Evolutionary conservation across 1,140 invertebrate species (phyloP).

Genomic region (Colletes latitarsis): DNA sequence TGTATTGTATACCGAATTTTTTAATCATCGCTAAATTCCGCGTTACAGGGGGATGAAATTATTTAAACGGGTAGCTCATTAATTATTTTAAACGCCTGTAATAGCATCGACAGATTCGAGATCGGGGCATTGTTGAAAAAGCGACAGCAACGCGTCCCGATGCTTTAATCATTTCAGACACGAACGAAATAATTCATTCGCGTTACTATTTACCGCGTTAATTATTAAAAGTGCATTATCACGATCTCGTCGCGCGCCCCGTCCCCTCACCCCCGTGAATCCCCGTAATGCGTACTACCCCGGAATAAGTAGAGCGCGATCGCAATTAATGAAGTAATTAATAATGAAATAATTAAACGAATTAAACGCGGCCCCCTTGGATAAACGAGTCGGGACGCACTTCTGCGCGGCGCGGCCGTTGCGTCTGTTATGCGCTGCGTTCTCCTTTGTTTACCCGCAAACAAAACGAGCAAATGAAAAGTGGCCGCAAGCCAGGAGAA

Average conservation of each 20-base stretch:
- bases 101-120: not conserved
- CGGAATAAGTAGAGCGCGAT: slow-evolving; percentile 42
- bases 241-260: not conserved
- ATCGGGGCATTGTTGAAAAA: not conserved
- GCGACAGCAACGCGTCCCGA: not conserved
- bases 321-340: slow-evolving; percentile 51
- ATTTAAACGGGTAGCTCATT: not conserved
- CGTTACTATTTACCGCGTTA: slow-evolving; percentile 45
- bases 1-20: too few species aligned
- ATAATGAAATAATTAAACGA: slow-evolving; percentile 50
- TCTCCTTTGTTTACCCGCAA: slow-evolving; percentile 37
- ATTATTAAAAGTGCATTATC: slow-evolving; percentile 53
- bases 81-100: slow-evolving; percentile 16
- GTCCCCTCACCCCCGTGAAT: not conserved
- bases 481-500: slow-evolving; percentile 6
- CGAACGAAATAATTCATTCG: slow-evolving; percentile 34
- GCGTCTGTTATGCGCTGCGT: slow-evolving; percentile 9
- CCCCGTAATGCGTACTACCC: not conserved
- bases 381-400: slow-evolving; percentile 29
- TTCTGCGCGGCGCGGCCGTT: not conserved
- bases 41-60: not conserved
- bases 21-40: not conserved
- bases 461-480: slow-evolving; percentile 22
- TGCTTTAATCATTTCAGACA: slow-evolving; percentile 34
- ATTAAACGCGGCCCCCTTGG: slow-evolving; percentile 30